Conservation (phyloP, 2,113 vertebrate genomes). For the Megatriorchis doriae region DNA sequence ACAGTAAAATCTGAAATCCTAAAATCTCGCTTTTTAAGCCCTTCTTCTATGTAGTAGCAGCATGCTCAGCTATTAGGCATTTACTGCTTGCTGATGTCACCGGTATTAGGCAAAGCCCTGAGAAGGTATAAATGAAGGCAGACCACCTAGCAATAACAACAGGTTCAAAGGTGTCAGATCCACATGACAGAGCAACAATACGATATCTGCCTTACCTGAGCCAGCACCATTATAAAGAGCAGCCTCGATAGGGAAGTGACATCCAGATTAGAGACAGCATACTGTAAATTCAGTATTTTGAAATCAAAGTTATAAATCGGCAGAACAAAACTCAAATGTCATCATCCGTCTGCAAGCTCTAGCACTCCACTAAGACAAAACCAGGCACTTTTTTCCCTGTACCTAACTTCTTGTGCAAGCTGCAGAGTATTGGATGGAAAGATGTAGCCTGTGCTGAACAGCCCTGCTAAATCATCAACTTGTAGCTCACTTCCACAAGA, state of each 20-base stretch:
- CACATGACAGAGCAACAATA: neutral
- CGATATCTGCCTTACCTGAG: neutral
- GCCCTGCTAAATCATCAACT: neutral
- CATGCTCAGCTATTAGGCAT: neutral
- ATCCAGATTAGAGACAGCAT: neutral
- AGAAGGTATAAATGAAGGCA: neutral
- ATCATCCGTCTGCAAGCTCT: neutral
- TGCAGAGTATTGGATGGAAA: neutral
- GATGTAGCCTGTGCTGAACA: neutral
- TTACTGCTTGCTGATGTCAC: neutral
- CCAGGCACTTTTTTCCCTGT: neutral
- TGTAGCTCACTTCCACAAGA: neutral
- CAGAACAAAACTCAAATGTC: neutral
- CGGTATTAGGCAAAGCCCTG: neutral
- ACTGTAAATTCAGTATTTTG: neutral
- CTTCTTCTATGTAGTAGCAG: neutral
- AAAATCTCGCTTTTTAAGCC: neutral
- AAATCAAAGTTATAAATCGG: neutral
- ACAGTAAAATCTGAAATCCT: neutral
- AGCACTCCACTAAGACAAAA: neutral
- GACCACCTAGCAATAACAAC: neutral
- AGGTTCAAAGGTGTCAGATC: neutral
- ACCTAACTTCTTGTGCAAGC: neutral
- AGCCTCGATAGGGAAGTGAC: neutral
- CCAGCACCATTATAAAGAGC: neutral